phyloP scores from a whole-genome alignment of 2,888 invertebrate genomes.

The Microctonus hyperodae region DNA sequence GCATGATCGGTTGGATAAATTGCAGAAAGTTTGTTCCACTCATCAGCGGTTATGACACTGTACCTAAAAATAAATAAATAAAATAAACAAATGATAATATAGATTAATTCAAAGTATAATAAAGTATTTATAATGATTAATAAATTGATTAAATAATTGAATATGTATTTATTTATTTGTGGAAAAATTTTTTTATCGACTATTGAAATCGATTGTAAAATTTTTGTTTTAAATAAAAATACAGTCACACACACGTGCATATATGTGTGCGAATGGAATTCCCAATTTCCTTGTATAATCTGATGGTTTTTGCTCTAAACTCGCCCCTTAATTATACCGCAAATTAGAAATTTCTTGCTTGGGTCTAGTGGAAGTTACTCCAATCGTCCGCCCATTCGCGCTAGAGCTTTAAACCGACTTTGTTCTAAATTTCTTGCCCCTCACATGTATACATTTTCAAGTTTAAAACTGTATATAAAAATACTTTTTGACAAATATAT shows the following conservation, averaged over 20 bases:
- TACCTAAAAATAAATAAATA: constrained; percentile 52
- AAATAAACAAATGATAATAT: background rate
- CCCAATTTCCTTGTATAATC: constrained; percentile 49
- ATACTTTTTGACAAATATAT: too few species aligned
- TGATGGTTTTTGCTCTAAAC: constrained; percentile 48
- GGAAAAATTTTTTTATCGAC: background rate
- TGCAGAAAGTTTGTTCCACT: constrained; percentile 54
- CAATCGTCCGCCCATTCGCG: constrained; percentile 8
- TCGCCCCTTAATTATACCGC: constrained; percentile 62
- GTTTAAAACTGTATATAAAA: background rate
- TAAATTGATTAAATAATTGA: background rate
- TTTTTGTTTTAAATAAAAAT: background rate
- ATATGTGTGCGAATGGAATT: constrained; percentile 46
- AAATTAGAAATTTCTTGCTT: constrained; percentile 59
- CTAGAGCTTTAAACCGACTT: constrained; percentile 28
- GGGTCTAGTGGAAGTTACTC: background rate
- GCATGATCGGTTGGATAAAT: constrained; percentile 54
- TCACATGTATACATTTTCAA: constrained; percentile 15
- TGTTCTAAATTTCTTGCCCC: constrained; percentile 46
- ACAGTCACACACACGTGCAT: constrained; percentile 11
- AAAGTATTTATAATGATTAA: background rate
- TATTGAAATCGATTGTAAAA: background rate
- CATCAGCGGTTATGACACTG: constrained; percentile 51
- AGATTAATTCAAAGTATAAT: background rate
- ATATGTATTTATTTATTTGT: background rate